phyloP scores from a whole-genome alignment of 2,113 vertebrate species.

The Nyctibius bracteatus region DNA sequence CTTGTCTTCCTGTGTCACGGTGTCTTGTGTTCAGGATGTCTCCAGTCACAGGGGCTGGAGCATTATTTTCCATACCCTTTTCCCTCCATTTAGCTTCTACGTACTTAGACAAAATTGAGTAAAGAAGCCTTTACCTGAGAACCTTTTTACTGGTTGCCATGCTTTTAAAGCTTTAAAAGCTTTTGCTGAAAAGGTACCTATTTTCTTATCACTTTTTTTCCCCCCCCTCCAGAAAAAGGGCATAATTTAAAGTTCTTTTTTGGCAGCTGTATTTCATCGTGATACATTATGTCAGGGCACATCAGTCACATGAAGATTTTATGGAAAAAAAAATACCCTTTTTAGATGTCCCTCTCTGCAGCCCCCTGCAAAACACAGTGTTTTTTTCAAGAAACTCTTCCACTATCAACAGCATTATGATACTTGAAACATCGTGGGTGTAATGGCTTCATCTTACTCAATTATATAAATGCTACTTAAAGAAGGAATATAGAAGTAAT shows the following conservation, averaged over 20 bases:
- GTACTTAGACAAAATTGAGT: slow-evolving; percentile 59
- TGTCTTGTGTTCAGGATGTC: background rate
- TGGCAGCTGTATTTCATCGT: slow-evolving; percentile 58
- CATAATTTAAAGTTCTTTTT: slow-evolving; percentile 56
- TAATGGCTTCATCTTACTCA: slow-evolving; percentile 16
- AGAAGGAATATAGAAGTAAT: background rate
- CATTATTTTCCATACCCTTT: slow-evolving; percentile 61
- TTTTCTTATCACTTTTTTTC: slow-evolving; percentile 61
- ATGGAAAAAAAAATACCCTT: slow-evolving; percentile 3
- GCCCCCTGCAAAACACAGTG: background rate
- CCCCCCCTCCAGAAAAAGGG: slow-evolving; percentile 19
- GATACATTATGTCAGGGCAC: slow-evolving; percentile 57
- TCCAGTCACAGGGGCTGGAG: background rate
- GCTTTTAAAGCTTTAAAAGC: slow-evolving; percentile 67
- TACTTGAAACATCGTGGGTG: background rate
- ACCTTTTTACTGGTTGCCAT: slow-evolving; percentile 31
- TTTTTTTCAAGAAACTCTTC: slow-evolving; percentile 17
- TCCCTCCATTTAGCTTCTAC: slow-evolving; percentile 51
- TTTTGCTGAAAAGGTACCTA: slow-evolving; percentile 59
- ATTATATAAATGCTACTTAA: slow-evolving; percentile 23
- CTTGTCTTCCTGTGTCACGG: slow-evolving; percentile 19
- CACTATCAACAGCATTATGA: slow-evolving; percentile 8
- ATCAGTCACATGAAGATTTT: slow-evolving; percentile 56
- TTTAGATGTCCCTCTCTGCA: slow-evolving; percentile 21
- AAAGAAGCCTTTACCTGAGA: slow-evolving; percentile 55